A percentile compares a stretch with the other conserved stretches of the same genome.
Evolutionary conservation across 30 jellyfish, hydroid and myxozoan species (phyloP).

Genomic region (Hydractinia echinata): DNA sequence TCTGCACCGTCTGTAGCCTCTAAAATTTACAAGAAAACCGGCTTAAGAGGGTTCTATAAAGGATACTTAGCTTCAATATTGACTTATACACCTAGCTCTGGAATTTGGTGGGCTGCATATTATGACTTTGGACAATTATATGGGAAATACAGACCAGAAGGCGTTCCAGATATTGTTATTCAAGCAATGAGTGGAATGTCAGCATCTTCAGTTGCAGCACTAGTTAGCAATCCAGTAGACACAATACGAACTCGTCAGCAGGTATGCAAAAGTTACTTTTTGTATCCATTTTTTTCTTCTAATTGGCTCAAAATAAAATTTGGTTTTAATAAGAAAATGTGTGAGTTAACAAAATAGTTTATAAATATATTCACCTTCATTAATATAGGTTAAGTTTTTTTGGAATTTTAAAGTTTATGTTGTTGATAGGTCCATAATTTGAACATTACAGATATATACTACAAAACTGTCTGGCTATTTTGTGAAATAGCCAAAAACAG

Average conservation of each 20-base stretch:
- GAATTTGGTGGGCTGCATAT: conserved; percentile 97
- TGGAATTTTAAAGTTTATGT: no score
- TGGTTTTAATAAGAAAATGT: neutral
- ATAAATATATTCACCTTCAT: no score
- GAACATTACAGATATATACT: no score
- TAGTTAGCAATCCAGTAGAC: conserved; percentile 82
- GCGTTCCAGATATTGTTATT: conserved; percentile 59
- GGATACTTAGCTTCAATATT: conserved; percentile 88
- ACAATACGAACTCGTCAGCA: conserved; percentile 86
- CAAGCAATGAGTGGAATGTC: conserved; percentile 81
- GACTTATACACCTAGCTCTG: conserved; percentile 93
- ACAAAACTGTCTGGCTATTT: no score
- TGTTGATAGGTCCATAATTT: no score
- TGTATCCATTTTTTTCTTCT: neutral
- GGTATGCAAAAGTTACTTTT: conserved; percentile 29
- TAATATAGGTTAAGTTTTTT: no score
- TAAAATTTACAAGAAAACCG: conserved; percentile 47
- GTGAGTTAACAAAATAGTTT: neutral
- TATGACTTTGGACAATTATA: conserved; percentile 56
- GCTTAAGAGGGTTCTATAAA: conserved; percentile 77
- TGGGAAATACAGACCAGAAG: conserved; percentile 52
- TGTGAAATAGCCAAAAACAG: no score
- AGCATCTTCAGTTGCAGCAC: conserved; percentile 76
- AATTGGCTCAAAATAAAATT: neutral
- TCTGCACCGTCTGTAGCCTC: conserved; percentile 25